Percentiles rank a stretch among this genome's conserved stretches.
phyloP scores from a whole-genome alignment of 2,797 vertebrate species.

The Sebastes miniatus region DNA sequence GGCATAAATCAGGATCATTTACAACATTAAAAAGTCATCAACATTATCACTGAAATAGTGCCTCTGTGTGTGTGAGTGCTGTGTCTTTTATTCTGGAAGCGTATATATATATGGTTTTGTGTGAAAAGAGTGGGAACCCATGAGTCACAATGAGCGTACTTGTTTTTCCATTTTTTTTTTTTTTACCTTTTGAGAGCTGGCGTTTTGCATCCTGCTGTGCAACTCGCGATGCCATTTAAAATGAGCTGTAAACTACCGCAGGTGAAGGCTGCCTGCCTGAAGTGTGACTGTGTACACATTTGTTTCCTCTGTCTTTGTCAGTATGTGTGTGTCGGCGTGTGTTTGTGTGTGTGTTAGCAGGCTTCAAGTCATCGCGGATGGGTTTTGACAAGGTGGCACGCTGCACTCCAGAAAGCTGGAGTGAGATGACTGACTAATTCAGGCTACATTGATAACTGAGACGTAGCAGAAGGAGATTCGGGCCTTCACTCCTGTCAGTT shows the following conservation, averaged over 20 bases:
- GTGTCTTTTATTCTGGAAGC: constrained; percentile 4
- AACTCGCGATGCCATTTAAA: constrained; percentile 69
- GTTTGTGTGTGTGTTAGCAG: constrained; percentile 8
- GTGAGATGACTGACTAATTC: constrained; percentile 71
- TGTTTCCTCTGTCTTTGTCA: constrained; percentile 49
- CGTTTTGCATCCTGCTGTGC: constrained; percentile 66
- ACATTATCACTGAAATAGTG: background rate
- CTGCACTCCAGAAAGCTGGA: constrained; percentile 55
- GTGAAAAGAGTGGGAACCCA: constrained; percentile 21
- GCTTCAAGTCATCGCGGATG: constrained; percentile 60
- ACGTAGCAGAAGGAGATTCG: constrained; percentile 54
- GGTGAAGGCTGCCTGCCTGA: constrained; percentile 66
- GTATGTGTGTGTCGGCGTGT: background rate
- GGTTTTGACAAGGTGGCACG: constrained; percentile 74
- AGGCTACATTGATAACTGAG: constrained; percentile 63
- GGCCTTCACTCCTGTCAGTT: constrained; percentile 64
- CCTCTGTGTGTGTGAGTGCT: background rate
- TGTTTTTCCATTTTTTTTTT: constrained; percentile 28
- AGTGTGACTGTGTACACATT: constrained; percentile 47
- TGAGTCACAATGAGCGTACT: constrained; percentile 31
- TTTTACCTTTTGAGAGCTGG: constrained; percentile 48
- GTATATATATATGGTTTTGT: constrained; percentile 1
- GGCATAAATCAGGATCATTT: background rate
- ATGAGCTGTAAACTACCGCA: constrained; percentile 59
- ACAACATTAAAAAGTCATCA: background rate